Base-by-base conservation (phyloP, 2,797 vertebrate genomes). In the Meriones psammophilus region DNA sequence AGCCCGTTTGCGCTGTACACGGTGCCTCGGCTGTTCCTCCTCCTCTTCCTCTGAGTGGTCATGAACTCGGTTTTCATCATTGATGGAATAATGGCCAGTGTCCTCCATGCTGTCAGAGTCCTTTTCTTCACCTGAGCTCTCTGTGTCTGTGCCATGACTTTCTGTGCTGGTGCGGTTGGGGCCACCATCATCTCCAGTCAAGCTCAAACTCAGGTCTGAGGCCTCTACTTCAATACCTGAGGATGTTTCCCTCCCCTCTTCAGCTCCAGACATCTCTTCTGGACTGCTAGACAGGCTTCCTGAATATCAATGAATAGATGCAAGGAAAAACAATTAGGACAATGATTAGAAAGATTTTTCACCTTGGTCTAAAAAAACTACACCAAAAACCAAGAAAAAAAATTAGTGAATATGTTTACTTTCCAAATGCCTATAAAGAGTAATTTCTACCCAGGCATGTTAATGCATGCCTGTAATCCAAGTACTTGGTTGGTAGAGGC, bases 61-160 rank as follows among this genome's bases (percentile, higher is more conserved):
- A 0, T 98, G 99, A 14, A 97, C 98, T 79, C 98, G 98, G 28
- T 96, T 99, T 26, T 99, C 99, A 91, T 99, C 99, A 0, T 98
- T 99, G 88, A 99, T 98, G 80, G 99, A 99, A 98, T 99, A 99
- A 95, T 99, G 99, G 2, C 99, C 99, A 0, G 99, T 99, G 98
- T 99, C 99, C 0, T 99, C 99, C 99, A 99, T 99, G 98, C 99
- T 99, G 98, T 99, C 99, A 0, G 99, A 99, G 98, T 99, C 99
- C 94, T 99, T 99, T 24, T 99, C 99, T 46, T 99, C 99, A 1
- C 98, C 99, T 0, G 98, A 98, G 96, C 98, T 99, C 93, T 98
- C 98, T 0, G 98, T 98, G 89, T 98, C 98, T 0, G 98, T 98
- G 95, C 98, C 98, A 68, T 97, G 95, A 92, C 98, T 98, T 96